Base-by-base conservation (phyloP, 1,140 invertebrate species). In the Hirudo medicinalis region DNA sequence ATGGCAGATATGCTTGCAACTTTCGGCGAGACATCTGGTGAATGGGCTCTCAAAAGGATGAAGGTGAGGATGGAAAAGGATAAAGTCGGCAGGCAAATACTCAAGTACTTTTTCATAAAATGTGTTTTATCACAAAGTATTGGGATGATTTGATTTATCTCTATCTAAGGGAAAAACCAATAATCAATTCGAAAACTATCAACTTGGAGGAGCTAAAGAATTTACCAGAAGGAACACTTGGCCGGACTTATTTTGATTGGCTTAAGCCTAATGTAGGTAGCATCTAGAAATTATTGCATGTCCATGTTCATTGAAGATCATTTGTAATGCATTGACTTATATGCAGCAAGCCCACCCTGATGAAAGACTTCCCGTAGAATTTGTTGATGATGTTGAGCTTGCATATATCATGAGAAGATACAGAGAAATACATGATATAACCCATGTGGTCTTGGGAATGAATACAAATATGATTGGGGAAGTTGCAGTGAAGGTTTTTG, bases 401-500 rank as follows among this genome's bases (percentile, higher is more conserved):
- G 91, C 92, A 25, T 99, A 97, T 84, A 88, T 97, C 4, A 95
- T 98, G 89, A 91, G 94, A 82, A 84, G 96, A 60, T 98, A 98
- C 80, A 87, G 96, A 75, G 94, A 99, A 84, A 88, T 90, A 22
- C 96, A 99, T 81, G 96, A 99, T 84, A 85, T 99, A 69, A 87
- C 92, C 73, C 95, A 99, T 82, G 88, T 93, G 0, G 81, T 91
- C 8, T 84, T 96, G 29, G 87, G 87, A 71, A 95, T 96, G 91
- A 92, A 91, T 20, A 97, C 94, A 11, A 94, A 92, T 78, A 96
- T 98, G 92, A 83, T 80, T 17, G 86, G 87, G 67, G 89, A 94
- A 86, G 92, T 97, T 22, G 87, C 90, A 11, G 90, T 99, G 8
- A 99, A 99, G 83, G 97, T 94, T 92, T 86, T 98, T 71, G 96